Conservation (phyloP, 2,888 invertebrate species). For the Melanargia galathea region DNA sequence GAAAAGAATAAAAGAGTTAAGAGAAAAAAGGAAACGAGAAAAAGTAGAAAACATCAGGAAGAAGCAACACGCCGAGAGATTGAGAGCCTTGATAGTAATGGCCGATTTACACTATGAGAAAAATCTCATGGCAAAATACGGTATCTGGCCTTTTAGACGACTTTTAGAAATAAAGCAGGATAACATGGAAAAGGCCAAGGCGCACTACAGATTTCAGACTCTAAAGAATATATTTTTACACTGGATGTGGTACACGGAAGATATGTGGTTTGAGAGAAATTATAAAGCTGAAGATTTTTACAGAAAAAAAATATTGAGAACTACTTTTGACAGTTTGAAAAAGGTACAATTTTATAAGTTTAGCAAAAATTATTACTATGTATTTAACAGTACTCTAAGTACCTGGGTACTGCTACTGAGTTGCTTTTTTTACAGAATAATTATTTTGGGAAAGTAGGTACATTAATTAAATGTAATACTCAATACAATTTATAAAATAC, state of each 20-base stretch:
- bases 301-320: constrained; percentile 72
- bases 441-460: no score
- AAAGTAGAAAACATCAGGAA: constrained; percentile 83
- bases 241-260: constrained; percentile 80
- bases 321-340: constrained; percentile 73
- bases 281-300: constrained; percentile 81
- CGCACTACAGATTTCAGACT: constrained; percentile 70
- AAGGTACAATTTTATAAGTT: constrained; percentile 51
- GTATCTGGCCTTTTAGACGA: constrained; percentile 61
- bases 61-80: constrained; percentile 76
- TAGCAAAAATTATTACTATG: constrained; percentile 1
- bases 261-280: constrained; percentile 77
- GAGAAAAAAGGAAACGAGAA: constrained; percentile 83
- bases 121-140: constrained; percentile 64
- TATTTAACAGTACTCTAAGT: background rate
- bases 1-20: constrained; percentile 82
- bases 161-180: constrained; percentile 63
- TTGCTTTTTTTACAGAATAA: constrained; percentile 60
- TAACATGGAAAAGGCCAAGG: constrained; percentile 71
- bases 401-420: no score
- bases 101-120: constrained; percentile 77
- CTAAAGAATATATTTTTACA: constrained; percentile 74
- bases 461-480: no score
- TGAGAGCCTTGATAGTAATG: constrained; percentile 75
- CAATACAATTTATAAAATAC: no score